These are phyloP conservation scores for Mirounga angustirostris DNA, from an alignment of 2,113 vertebrate genomes.

Conservation along the genomic window DNA sequence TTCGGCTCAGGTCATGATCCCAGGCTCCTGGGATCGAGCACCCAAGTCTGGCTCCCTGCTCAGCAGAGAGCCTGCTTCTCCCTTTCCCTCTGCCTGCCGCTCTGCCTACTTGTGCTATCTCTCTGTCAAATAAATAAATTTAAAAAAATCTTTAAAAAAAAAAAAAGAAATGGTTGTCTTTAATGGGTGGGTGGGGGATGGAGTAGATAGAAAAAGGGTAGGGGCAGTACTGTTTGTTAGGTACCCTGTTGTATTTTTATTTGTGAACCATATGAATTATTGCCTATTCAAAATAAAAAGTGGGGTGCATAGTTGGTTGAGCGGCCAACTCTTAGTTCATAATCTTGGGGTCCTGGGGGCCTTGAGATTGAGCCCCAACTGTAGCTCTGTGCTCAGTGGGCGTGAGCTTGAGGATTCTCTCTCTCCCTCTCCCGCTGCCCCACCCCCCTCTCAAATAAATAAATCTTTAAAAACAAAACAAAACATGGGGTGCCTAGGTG, in stretches of 20 bases:
- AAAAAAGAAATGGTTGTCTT: background rate
- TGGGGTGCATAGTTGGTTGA: background rate
- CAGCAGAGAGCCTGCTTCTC: too few relatives aligned
- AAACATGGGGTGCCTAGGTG: too few relatives aligned
- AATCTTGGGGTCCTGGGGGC: background rate
- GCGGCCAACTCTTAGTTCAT: background rate
- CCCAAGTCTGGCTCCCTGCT: too few relatives aligned
- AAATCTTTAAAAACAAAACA: background rate
- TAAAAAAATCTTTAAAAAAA: too few relatives aligned
- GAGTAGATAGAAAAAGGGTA: background rate
- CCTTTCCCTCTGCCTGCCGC: too few relatives aligned
- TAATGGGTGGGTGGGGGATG: background rate
- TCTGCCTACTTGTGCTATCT: too few relatives aligned
- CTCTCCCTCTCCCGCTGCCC: background rate
- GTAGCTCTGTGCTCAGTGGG: background rate
- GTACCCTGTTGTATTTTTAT: background rate
- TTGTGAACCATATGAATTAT: conserved; percentile 30
- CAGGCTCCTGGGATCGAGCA: too few relatives aligned
- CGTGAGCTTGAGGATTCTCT: background rate
- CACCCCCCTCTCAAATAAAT: background rate
- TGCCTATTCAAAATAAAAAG: conserved; percentile 40
- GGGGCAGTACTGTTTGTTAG: background rate
- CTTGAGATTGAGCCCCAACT: background rate
- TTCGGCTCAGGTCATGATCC: too few relatives aligned
- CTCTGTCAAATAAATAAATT: too few relatives aligned